phyloP scores from a whole-genome alignment of 2,888 invertebrate species.

The Cataglyphis rosenhaueri region DNA sequence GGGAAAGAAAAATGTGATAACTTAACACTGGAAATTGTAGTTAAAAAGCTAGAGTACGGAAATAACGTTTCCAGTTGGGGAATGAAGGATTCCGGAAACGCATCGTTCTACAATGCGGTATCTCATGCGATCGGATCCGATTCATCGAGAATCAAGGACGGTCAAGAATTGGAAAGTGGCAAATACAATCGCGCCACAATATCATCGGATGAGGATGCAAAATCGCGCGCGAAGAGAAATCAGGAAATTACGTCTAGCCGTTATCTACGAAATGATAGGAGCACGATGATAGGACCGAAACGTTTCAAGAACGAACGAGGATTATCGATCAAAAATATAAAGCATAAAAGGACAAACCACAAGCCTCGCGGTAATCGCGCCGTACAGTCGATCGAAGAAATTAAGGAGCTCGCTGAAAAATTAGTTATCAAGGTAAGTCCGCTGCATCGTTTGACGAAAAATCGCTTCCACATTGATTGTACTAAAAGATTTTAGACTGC shows the following conservation, averaged over 20 bases:
- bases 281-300: not conserved
- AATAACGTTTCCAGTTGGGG: not conserved
- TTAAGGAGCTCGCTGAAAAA: conserved; percentile 73
- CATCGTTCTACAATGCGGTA: not conserved
- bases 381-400: conserved; percentile 72
- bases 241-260: conserved; percentile 21
- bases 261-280: not conserved
- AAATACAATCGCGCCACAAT: not conserved
- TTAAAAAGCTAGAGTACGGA: not conserved
- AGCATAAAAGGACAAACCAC: not conserved
- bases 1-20: not conserved
- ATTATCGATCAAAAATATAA: not conserved
- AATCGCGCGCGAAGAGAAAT: conserved; percentile 59
- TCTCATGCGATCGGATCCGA: not conserved
- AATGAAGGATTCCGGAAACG: not conserved
- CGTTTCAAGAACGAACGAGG: not conserved
- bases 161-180: not conserved
- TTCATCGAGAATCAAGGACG: not conserved
- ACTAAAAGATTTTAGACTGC: not conserved
- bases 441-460: not conserved
- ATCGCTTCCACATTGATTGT: not conserved
- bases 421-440: conserved; percentile 76
- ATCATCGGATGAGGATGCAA: conserved; percentile 8
- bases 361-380: conserved; percentile 38
- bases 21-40: not conserved